Evolutionary conservation across 2,888 invertebrate species (phyloP).

Genomic region (Phrixothrix hirtus): DNA sequence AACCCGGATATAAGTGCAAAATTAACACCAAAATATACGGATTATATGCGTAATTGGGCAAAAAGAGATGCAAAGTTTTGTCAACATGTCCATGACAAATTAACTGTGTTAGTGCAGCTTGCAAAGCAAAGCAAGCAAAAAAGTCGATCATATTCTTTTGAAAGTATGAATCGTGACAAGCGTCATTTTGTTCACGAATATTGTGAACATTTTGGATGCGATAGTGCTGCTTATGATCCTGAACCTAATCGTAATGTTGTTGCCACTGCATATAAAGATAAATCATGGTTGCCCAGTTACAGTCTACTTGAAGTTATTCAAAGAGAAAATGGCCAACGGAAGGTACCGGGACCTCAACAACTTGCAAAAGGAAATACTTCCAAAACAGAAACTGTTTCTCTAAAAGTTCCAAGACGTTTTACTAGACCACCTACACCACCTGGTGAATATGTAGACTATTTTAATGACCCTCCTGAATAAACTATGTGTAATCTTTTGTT

Average conservation of each 20-base stretch:
- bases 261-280: conserved; percentile 72
- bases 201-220: conserved; percentile 92
- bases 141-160: conserved; percentile 75
- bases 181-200: conserved; percentile 92
- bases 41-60: conserved; percentile 81
- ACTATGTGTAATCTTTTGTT: background rate
- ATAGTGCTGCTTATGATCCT: conserved; percentile 91
- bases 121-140: conserved; percentile 75
- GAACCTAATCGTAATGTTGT: conserved; percentile 95
- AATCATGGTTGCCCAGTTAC: conserved; percentile 89
- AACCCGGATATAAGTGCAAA: conserved; percentile 85
- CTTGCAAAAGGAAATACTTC: conserved; percentile 37
- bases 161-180: conserved; percentile 91
- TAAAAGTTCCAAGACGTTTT: conserved; percentile 40
- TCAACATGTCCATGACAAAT: conserved; percentile 77
- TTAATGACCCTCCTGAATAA: conserved; percentile 40
- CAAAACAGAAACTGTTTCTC: conserved; percentile 46
- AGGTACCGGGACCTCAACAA: conserved; percentile 74
- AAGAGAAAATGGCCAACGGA: conserved; percentile 76
- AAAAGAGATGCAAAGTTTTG: conserved; percentile 82
- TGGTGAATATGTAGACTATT: conserved; percentile 43
- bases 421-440: conserved; percentile 38
- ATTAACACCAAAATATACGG: conserved; percentile 82
- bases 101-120: conserved; percentile 82
- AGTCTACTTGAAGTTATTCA: conserved; percentile 81